A percentile compares a stretch with the other conserved stretches of the same genome.
These are phyloP conservation scores for Cordilura impudica DNA, from an alignment of 2,888 invertebrate genomes.

Conservation along the genomic window DNA sequence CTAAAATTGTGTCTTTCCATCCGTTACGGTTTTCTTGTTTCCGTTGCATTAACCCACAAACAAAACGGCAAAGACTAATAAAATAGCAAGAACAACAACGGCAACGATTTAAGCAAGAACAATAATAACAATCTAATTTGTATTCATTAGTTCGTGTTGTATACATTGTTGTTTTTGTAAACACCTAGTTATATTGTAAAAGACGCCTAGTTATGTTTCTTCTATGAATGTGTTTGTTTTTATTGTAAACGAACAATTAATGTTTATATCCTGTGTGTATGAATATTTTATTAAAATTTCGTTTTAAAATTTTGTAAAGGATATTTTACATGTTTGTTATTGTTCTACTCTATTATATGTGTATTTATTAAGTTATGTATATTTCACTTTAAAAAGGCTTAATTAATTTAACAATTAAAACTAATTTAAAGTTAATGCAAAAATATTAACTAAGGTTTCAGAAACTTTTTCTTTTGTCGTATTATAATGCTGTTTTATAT, in stretches of 20 bases:
- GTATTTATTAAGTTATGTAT: slow-evolving; percentile 63
- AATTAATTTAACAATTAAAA: slow-evolving; percentile 69
- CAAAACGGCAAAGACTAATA: slow-evolving; percentile 32
- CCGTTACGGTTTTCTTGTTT: slow-evolving; percentile 54
- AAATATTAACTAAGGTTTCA: slow-evolving; percentile 8
- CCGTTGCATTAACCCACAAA: slow-evolving; percentile 57
- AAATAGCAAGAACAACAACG: neutral
- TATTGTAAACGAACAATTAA: too few species aligned
- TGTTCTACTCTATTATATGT: slow-evolving; percentile 23
- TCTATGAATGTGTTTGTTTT: neutral
- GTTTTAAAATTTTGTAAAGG: slow-evolving; percentile 29
- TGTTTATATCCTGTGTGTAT: neutral
- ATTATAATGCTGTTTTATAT: neutral
- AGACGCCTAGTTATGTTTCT: neutral
- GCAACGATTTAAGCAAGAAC: neutral
- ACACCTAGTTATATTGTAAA: slow-evolving; percentile 46
- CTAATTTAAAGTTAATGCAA: slow-evolving; percentile 56
- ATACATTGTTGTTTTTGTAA: slow-evolving; percentile 30
- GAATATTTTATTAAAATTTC: neutral
- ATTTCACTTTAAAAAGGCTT: slow-evolving; percentile 67
- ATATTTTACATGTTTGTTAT: slow-evolving; percentile 8
- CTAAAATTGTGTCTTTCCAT: slow-evolving; percentile 54
- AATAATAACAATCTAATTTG: slow-evolving; percentile 38
- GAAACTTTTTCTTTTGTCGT: neutral
- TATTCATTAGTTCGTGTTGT: slow-evolving; percentile 1